A percentile compares a stretch with the other conserved stretches of the same genome.
Conservation (phyloP, 2,113 vertebrate species). For the Saimiri boliviensis region DNA sequence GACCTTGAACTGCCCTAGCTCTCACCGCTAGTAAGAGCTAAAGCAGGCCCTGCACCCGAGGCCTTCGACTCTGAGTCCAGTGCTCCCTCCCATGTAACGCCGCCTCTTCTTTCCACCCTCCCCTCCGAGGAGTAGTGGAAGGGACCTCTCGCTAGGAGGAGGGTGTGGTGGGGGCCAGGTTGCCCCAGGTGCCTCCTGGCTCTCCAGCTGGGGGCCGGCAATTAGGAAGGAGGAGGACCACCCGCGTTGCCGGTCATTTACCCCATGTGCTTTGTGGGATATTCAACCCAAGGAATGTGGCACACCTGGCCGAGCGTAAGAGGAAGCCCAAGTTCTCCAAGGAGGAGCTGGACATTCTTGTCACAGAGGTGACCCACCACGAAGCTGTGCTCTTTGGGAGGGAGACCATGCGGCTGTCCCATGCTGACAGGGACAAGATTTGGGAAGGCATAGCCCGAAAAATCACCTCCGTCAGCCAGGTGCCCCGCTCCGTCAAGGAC, state of each 20-base stretch:
- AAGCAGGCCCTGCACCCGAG: background rate
- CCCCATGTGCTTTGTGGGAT: conserved; percentile 87
- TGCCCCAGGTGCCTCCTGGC: conserved; percentile 36
- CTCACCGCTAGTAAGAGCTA: background rate
- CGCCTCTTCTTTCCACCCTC: background rate
- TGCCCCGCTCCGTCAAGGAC: conserved; percentile 87
- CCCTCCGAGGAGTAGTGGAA: background rate
- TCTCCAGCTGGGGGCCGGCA: conserved; percentile 46
- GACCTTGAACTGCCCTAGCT: background rate
- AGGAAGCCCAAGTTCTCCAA: conserved; percentile 90
- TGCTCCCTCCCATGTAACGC: rapidly evolving
- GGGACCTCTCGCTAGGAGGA: conserved; percentile 6
- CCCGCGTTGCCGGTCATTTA: conserved; percentile 80
- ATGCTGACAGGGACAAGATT: conserved; percentile 88
- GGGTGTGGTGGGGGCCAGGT: conserved; percentile 30
- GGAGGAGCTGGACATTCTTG: conserved; percentile 89
- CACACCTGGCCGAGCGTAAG: conserved; percentile 84
- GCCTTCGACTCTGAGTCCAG: background rate
- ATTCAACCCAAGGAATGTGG: conserved; percentile 87
- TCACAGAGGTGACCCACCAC: conserved; percentile 88
- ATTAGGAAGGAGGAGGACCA: conserved; percentile 70
- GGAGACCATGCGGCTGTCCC: conserved; percentile 85
- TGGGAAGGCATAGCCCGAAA: conserved; percentile 89
- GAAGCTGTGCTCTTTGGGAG: conserved; percentile 87
- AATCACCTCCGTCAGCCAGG: conserved; percentile 86